These are phyloP conservation scores for Incurvaria masculella DNA, from an alignment of 2,888 invertebrate species.

Conservation along the genomic window DNA sequence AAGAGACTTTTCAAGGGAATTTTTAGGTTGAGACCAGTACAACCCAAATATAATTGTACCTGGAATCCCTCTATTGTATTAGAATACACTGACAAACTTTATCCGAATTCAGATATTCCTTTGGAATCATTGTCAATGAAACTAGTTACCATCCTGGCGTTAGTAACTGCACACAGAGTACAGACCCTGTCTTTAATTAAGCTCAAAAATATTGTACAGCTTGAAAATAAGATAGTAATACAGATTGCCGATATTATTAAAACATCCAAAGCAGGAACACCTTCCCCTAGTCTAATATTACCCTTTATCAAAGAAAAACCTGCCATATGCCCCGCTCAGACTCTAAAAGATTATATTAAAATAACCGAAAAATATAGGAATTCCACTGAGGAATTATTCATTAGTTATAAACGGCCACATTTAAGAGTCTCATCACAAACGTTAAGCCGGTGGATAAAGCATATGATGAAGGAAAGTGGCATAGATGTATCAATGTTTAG, in stretches of 20 bases:
- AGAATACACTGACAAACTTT: conserved; percentile 9
- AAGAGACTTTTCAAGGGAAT: no score
- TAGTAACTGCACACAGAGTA: conserved; percentile 12
- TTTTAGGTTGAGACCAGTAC: not conserved
- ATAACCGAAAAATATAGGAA: not conserved
- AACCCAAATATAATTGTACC: conserved; percentile 17
- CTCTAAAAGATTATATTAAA: conserved; percentile 12
- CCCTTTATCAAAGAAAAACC: conserved; percentile 13
- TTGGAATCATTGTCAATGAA: conserved; percentile 16
- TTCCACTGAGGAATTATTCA: no score
- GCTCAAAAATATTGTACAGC: conserved; percentile 9
- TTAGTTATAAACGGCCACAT: no score
- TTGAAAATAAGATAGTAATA: conserved; percentile 2
- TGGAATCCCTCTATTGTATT: conserved; percentile 20
- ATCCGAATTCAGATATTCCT: conserved; percentile 1
- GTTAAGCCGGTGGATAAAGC: no score
- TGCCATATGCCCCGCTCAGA: conserved; percentile 12
- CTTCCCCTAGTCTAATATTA: conserved; percentile 11
- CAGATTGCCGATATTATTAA: conserved; percentile 8
- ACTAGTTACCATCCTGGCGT: conserved; percentile 17
- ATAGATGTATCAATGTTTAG: no score
- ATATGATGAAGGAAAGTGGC: no score
- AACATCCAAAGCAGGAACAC: conserved; percentile 5
- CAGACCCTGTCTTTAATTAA: conserved; percentile 16
- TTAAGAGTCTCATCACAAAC: no score